Percentiles rank a stretch among this genome's conserved stretches.
Evolutionary conservation across 2,888 invertebrate species (phyloP).

Genomic region (Drosophila eohydei): DNA sequence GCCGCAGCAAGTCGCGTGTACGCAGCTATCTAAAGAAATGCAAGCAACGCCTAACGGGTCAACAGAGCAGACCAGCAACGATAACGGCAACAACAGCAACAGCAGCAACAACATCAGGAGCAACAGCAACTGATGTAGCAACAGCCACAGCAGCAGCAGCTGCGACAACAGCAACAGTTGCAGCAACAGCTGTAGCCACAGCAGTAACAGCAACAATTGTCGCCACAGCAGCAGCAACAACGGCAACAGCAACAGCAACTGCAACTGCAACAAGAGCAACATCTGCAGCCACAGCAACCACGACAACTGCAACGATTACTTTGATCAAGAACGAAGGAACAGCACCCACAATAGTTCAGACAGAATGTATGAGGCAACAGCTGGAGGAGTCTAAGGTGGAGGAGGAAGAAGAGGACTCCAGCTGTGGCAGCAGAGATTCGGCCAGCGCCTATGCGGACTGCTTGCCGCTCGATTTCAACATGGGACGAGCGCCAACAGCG

Average conservation of each 20-base stretch:
- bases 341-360: slow-evolving; percentile 37
- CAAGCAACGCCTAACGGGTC: slow-evolving; percentile 84
- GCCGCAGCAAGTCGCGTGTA: slow-evolving; percentile 84
- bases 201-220: slow-evolving; percentile 32
- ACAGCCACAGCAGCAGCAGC: slow-evolving; percentile 27
- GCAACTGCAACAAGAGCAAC: slow-evolving; percentile 22
- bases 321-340: slow-evolving; percentile 42
- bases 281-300: slow-evolving; percentile 38
- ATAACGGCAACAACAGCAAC: slow-evolving; percentile 25
- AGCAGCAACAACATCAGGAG: slow-evolving; percentile 22
- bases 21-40: slow-evolving; percentile 84
- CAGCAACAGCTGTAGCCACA: slow-evolving; percentile 20
- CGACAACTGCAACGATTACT: slow-evolving; percentile 42
- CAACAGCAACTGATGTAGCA: slow-evolving; percentile 33
- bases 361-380: slow-evolving; percentile 2
- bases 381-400: background rate
- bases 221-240: slow-evolving; percentile 31
- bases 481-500: slow-evolving; percentile 54
- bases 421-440: slow-evolving; percentile 57
- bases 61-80: slow-evolving; percentile 63
- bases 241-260: slow-evolving; percentile 8
- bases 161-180: slow-evolving; percentile 28
- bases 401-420: slow-evolving; percentile 46
- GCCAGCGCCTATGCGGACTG: slow-evolving; percentile 57
- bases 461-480: slow-evolving; percentile 62